These are phyloP conservation scores for Drosophila fuyamai DNA, from an alignment of 1,140 invertebrate genomes.

Conservation along the genomic window DNA sequence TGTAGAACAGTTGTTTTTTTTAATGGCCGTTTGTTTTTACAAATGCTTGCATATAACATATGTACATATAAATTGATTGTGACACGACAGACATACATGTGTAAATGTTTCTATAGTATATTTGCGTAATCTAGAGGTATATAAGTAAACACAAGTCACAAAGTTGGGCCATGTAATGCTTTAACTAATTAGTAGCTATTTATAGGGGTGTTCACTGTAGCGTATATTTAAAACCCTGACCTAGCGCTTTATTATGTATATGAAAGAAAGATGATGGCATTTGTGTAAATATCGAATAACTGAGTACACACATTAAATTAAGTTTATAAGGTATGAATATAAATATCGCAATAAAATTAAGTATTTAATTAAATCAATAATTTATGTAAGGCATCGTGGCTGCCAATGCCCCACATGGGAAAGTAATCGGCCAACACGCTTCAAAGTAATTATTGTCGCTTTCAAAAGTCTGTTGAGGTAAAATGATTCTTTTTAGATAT, in stretches of 20 bases:
- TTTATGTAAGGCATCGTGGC: conserved; percentile 29
- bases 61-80: conserved; percentile 18
- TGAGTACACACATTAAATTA: not conserved
- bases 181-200: conserved; percentile 30
- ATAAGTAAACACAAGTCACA: conserved; percentile 28
- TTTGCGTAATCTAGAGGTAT: conserved; percentile 11
- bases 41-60: conserved; percentile 8
- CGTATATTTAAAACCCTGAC: conserved; percentile 31
- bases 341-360: conserved; percentile 15
- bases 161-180: conserved; percentile 8
- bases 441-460: conserved; percentile 19
- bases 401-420: conserved; percentile 25
- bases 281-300: conserved; percentile 19
- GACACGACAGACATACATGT: conserved; percentile 9
- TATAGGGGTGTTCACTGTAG: conserved; percentile 32
- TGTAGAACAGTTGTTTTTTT: conserved; percentile 12
- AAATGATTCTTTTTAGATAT: conserved; percentile 14
- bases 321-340: conserved; percentile 4
- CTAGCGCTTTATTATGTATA: conserved; percentile 12
- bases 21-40: conserved; percentile 15
- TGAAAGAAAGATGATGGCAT: conserved; percentile 8
- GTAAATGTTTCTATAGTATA: conserved; percentile 11
- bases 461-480: conserved; percentile 6
- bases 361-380: conserved; percentile 5
- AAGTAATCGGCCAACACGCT: conserved; percentile 14